phyloP scores from a whole-genome alignment of 2,113 vertebrate species.

The Chionis minor region DNA sequence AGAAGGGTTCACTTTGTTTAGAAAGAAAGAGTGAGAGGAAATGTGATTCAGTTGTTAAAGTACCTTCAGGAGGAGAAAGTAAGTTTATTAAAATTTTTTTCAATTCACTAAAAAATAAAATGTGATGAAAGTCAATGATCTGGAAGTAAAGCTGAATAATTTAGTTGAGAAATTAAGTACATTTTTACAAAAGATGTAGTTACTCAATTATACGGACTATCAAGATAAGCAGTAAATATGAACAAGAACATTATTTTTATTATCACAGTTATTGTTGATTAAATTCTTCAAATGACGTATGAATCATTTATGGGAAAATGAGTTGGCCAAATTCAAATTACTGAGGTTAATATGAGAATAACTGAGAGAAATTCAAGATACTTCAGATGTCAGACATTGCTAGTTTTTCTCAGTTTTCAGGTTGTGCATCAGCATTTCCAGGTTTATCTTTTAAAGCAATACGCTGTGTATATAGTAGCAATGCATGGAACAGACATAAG shows the following conservation, averaged over 20 bases:
- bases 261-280: background rate
- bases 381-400: background rate
- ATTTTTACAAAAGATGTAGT: background rate
- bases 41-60: background rate
- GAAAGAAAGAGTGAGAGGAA: background rate
- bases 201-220: background rate
- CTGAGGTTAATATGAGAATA: background rate
- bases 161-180: background rate
- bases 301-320: background rate
- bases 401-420: background rate
- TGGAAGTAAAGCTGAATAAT: background rate
- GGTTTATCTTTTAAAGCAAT: background rate
- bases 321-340: background rate
- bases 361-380: background rate
- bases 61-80: background rate
- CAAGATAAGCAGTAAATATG: background rate
- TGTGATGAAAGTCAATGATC: background rate
- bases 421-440: background rate
- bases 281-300: background rate
- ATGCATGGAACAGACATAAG: background rate
- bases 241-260: background rate
- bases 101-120: background rate
- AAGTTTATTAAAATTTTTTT: background rate
- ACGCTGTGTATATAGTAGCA: background rate
- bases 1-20: background rate